Percentiles rank a stretch among this genome's conserved stretches.
Conservation (phyloP, 2,113 vertebrate genomes). For the Petrocephalus zakoni region DNA sequence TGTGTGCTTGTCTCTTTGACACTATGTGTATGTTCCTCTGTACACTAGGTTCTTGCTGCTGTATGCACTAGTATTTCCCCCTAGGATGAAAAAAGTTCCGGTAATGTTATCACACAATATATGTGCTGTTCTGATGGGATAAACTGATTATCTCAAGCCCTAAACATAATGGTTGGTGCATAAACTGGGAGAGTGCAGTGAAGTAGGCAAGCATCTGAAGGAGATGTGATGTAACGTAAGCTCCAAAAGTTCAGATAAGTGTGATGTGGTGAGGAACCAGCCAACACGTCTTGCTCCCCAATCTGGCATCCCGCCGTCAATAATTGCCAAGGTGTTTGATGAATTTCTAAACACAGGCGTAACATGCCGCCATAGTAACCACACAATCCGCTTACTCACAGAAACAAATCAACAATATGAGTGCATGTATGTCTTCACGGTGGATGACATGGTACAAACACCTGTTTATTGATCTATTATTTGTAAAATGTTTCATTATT, state of each 20-base stretch:
- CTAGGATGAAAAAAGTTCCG: no score
- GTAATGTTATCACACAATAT: no score
- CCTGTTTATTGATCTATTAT: no score
- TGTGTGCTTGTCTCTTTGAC: no score
- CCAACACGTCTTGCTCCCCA: conserved; percentile 49
- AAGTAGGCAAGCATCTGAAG: conserved; percentile 36
- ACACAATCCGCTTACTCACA: not conserved
- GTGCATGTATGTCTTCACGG: no score
- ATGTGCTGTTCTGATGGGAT: not conserved
- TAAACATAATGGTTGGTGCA: not conserved
- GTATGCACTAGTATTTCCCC: no score
- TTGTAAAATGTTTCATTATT: no score
- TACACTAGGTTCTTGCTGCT: no score
- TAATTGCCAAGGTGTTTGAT: not conserved
- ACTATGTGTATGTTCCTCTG: no score
- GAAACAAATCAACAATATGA: no score
- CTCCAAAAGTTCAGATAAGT: conserved; percentile 38
- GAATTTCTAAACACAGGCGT: not conserved
- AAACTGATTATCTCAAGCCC: not conserved
- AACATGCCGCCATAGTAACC: no score
- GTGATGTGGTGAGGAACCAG: conserved; percentile 47
- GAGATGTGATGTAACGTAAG: conserved; percentile 39
- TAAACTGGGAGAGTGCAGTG: conserved; percentile 16
- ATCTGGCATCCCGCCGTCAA: not conserved
- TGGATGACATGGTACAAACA: no score